Percentiles rank a stretch among this genome's conserved stretches.
Evolutionary conservation across 1,140 invertebrate species (phyloP).

Genomic region (Trichonephila clavata): DNA sequence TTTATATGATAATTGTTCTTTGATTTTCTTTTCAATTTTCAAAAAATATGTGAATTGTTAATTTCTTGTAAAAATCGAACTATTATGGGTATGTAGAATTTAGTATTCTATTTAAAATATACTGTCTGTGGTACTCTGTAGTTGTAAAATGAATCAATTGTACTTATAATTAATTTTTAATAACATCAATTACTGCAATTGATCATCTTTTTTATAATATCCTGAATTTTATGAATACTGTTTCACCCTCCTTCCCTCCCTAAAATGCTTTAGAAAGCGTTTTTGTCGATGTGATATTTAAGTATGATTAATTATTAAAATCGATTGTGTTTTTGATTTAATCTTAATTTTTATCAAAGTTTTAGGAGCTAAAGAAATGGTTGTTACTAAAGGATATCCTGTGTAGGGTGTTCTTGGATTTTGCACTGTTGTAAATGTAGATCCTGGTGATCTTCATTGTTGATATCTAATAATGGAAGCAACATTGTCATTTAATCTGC

Average conservation of each 20-base stretch:
- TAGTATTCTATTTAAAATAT: too few relatives aligned
- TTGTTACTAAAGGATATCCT: background rate
- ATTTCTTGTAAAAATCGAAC: background rate
- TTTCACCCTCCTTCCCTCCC: too few relatives aligned
- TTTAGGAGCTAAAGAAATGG: background rate
- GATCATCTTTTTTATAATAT: too few relatives aligned
- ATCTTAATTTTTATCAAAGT: background rate
- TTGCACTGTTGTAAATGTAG: constrained; percentile 33
- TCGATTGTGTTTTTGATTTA: too few relatives aligned
- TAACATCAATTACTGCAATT: too few relatives aligned
- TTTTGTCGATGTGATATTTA: too few relatives aligned
- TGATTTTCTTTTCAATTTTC: background rate
- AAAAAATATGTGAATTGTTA: background rate
- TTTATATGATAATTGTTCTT: background rate
- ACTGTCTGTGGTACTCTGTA: too few relatives aligned
- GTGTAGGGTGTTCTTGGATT: background rate
- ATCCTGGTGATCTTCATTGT: constrained; percentile 16
- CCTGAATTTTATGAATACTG: too few relatives aligned
- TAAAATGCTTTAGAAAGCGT: background rate
- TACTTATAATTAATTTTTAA: too few relatives aligned
- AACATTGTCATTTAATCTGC: constrained; percentile 26
- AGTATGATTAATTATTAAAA: too few relatives aligned
- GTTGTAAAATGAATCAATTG: too few relatives aligned
- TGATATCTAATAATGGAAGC: constrained; percentile 1
- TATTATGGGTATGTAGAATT: too few relatives aligned